These are phyloP conservation scores for Aurelia sp. DNA, from an alignment of 30 jellyfish, hydroid and myxozoan species.

Conservation along the genomic window DNA sequence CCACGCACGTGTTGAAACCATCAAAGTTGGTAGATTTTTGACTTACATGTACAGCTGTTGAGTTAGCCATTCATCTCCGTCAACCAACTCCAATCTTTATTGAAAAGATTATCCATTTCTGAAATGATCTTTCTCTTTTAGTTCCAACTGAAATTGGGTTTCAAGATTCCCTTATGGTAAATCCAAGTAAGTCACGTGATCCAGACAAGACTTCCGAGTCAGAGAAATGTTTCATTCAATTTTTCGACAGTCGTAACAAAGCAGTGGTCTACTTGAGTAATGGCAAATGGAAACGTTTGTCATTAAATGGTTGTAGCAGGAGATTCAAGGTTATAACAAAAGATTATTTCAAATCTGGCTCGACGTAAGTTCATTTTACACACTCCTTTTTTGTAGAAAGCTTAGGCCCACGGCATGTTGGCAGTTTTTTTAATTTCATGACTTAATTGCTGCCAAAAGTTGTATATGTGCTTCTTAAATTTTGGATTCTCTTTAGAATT, in stretches of 20 bases:
- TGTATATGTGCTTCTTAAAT: no score
- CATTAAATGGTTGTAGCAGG: not conserved
- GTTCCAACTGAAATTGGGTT: slow-evolving; percentile 31
- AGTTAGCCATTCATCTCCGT: no score
- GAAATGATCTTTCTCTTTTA: not conserved
- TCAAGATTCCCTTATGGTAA: not conserved
- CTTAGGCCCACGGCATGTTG: no score
- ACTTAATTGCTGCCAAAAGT: no score
- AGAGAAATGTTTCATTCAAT: slow-evolving; percentile 1
- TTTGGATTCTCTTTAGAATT: no score
- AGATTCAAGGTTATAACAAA: not conserved
- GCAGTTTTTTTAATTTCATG: no score
- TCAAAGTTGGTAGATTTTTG: no score
- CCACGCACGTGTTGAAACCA: no score
- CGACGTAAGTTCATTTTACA: not conserved
- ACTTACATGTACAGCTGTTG: no score
- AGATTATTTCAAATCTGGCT: not conserved
- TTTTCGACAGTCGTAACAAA: not conserved
- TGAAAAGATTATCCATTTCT: no score
- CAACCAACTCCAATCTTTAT: no score
- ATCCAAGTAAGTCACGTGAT: slow-evolving; percentile 14
- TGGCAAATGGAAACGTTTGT: not conserved
- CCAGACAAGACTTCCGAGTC: slow-evolving; percentile 23
- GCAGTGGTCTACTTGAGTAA: no score
- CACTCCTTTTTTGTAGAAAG: not conserved